Evolutionary conservation across 1,140 invertebrate species (phyloP), one percentile per base, ranked within the genome.

Genomic region (Ditylenchus dipsaci): DNA sequence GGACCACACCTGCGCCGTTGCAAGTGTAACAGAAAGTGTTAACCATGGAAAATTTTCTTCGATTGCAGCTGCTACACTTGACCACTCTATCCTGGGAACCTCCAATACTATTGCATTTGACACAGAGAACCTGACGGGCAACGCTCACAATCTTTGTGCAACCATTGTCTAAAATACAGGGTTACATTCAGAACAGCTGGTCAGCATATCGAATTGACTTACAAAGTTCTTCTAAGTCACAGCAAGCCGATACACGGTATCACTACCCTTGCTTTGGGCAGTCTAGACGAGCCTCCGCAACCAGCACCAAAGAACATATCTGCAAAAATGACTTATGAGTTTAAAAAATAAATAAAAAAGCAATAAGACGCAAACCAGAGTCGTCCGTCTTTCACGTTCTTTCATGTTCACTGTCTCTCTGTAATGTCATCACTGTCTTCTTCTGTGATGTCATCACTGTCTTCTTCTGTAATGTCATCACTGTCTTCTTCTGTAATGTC

Each of bases 191-290:
- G n/a, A n/a, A n/a, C n/a, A n/a, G n/a, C n/a, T n/a, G n/a, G n/a
- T n/a, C n/a, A n/a, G n/a, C n/a, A n/a, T n/a, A n/a, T n/a, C n/a
- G n/a, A n/a, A n/a, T n/a, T n/a, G n/a, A n/a, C n/a, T n/a, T n/a
- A n/a, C n/a, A 99, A 57, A 99, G 83, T 83, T 98, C 95, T 82
- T 98, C 95, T 38, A 99, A 0, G 91, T 89, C 15, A 99, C 93
- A 63, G 87, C 88, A 49, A 98, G 85, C 77, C 95, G 92, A 85
- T 97, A 94, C 56, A 96, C 88, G 9, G 96, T 91, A 86, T 98
- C 93, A 82, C 95, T 95, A 53, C 91, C 92, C 78, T 89, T 89
- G 89, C 86, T 78, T 91, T 88, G 66, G 89, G 87, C 68, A 82
- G 81, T 0, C 86, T 72, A 66, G 69, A 65, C 13, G 68, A 63